Evolutionary conservation across 1,140 invertebrate species (phyloP).

Genomic region (Brachionus plicatilis): DNA sequence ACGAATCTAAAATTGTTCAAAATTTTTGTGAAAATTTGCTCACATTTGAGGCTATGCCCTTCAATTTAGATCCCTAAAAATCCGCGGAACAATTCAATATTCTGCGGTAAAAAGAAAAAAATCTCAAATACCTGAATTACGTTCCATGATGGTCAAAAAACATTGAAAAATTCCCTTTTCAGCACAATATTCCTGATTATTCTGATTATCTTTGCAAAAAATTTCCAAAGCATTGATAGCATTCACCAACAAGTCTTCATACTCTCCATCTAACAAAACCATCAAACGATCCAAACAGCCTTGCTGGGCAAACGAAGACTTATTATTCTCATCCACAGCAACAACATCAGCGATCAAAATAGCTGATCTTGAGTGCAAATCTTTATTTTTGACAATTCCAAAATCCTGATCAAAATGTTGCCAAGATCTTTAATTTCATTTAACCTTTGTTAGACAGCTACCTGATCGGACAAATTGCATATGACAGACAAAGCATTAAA

Average conservation of each 20-base stretch:
- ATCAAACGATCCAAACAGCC: not conserved
- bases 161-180: constrained; percentile 8
- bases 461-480: constrained; percentile 54
- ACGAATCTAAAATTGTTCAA: too few relatives aligned
- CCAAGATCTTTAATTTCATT: constrained; percentile 46
- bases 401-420: constrained; percentile 46
- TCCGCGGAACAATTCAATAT: too few relatives aligned
- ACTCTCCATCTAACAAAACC: constrained; percentile 49
- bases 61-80: too few relatives aligned
- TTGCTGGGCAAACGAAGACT: not conserved
- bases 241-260: constrained; percentile 55
- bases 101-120: too few relatives aligned
- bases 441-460: constrained; percentile 46
- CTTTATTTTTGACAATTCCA: constrained; percentile 47
- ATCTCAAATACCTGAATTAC: constrained; percentile 36
- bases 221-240: constrained; percentile 53
- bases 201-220: constrained; percentile 16
- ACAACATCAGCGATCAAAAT: constrained; percentile 54
- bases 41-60: too few relatives aligned
- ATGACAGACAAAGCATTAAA: constrained; percentile 51
- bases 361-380: constrained; percentile 52
- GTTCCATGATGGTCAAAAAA: not conserved
- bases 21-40: too few relatives aligned
- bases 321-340: constrained; percentile 44
- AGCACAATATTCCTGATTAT: constrained; percentile 7